Conservation (phyloP, 1,140 invertebrate genomes). For the Neuroterus valhalla region DNA sequence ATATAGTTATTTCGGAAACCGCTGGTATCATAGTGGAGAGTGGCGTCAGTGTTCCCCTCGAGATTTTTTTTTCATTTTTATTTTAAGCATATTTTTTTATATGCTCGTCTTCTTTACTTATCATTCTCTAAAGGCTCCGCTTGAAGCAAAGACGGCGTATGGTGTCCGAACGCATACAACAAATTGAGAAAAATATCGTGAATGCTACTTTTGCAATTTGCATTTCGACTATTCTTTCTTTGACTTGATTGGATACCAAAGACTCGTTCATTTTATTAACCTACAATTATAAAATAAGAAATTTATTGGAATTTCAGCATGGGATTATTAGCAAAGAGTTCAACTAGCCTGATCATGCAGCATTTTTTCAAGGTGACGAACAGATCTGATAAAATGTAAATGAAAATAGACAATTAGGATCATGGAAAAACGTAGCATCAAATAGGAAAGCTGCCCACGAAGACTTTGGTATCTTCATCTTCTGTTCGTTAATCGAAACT, state of each 20-base stretch:
- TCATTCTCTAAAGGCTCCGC: slow-evolving; percentile 84
- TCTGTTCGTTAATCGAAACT: slow-evolving; percentile 85
- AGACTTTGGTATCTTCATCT: slow-evolving; percentile 81
- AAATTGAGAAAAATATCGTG: slow-evolving; percentile 86
- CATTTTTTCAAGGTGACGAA: slow-evolving; percentile 85
- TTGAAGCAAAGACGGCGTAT: slow-evolving; percentile 82
- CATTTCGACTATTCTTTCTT: slow-evolving; percentile 81
- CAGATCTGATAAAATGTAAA: slow-evolving; percentile 82
- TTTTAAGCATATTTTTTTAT: slow-evolving; percentile 29
- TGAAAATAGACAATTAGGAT: slow-evolving; percentile 82
- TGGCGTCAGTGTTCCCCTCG: slow-evolving; percentile 79
- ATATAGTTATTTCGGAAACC: slow-evolving; percentile 82
- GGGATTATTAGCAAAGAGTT: slow-evolving; percentile 2
- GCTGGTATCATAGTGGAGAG: slow-evolving; percentile 84
- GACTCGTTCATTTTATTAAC: slow-evolving; percentile 90
- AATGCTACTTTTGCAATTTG: slow-evolving; percentile 86
- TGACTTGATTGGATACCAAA: slow-evolving; percentile 81
- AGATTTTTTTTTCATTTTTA: slow-evolving; percentile 26
- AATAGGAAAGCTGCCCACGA: slow-evolving; percentile 81
- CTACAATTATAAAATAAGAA: slow-evolving; percentile 62
- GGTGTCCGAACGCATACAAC: slow-evolving; percentile 85
- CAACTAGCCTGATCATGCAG: slow-evolving; percentile 79
- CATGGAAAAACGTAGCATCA: slow-evolving; percentile 85
- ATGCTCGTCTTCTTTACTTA: slow-evolving; percentile 54
- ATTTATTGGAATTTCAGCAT: background rate